phyloP scores from a whole-genome alignment of 2,888 invertebrate genomes.

The Aspidapion aeneum region DNA sequence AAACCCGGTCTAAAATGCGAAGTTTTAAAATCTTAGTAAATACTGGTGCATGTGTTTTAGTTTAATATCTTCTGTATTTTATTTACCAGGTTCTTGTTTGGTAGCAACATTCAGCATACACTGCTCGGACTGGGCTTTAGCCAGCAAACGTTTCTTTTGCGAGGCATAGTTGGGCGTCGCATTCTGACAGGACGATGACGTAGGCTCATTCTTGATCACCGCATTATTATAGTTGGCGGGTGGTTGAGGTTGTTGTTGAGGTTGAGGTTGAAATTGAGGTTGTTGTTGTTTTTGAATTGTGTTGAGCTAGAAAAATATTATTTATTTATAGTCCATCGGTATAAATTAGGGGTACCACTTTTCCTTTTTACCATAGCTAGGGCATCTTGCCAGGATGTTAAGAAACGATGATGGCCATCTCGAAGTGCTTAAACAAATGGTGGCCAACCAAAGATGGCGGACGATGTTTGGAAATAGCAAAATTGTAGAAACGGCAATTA shows the following conservation, averaged over 20 bases:
- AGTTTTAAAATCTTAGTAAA: no score
- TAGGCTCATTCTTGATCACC: conserved; percentile 55
- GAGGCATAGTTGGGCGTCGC: conserved; percentile 51
- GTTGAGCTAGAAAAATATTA: background rate
- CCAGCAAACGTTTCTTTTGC: conserved; percentile 85
- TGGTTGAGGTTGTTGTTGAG: conserved; percentile 30
- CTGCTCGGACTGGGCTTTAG: conserved; percentile 82
- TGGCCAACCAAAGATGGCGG: no score
- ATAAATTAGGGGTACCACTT: background rate
- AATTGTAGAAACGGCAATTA: no score
- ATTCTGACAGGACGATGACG: conserved; percentile 39
- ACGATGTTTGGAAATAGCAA: no score
- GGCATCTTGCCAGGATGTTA: no score
- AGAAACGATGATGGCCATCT: no score
- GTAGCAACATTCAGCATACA: conserved; percentile 60
- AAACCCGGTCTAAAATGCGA: no score
- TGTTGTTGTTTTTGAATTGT: background rate
- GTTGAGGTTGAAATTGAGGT: conserved; percentile 16
- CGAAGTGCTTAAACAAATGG: no score
- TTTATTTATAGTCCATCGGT: background rate
- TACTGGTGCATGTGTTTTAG: no score
- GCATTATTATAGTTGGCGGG: conserved; percentile 18
- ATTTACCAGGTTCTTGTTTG: conserved; percentile 55
- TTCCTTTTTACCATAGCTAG: background rate
- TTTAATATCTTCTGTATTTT: background rate